Conservation (phyloP, 2,888 invertebrate genomes). For the Habrosyne pyritoides region DNA sequence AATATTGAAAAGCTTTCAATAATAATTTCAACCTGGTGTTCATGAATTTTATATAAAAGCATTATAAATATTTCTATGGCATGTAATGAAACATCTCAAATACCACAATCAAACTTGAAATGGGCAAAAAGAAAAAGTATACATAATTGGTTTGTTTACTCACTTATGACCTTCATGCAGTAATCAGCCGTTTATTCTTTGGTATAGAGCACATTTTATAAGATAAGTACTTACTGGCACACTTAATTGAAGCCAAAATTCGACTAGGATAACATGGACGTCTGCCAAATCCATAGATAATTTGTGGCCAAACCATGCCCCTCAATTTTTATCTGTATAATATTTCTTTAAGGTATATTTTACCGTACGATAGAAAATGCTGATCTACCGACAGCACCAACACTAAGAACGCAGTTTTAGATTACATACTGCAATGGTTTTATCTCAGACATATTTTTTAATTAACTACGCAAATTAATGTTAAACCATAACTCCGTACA, state of each 20-base stretch:
- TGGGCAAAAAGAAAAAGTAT: conserved; percentile 33
- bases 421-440: no score
- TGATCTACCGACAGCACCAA: no score
- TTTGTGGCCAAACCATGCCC: not conserved
- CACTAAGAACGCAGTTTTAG: no score
- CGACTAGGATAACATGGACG: not conserved
- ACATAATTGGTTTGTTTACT: conserved; percentile 53
- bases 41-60: not conserved
- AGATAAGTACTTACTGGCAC: not conserved
- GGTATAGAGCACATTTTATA: not conserved
- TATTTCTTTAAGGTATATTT: no score
- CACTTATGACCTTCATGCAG: conserved; percentile 23
- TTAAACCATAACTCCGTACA: not conserved
- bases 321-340: no score
- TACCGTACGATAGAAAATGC: no score
- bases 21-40: not conserved
- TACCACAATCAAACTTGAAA: conserved; percentile 37
- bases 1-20: not conserved
- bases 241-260: not conserved
- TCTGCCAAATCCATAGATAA: not conserved
- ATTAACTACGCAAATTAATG: not conserved
- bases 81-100: conserved; percentile 17
- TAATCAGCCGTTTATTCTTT: not conserved
- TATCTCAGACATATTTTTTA: not conserved
- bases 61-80: conserved; percentile 8